phyloP scores from a whole-genome alignment of 2,797 vertebrate species.

The Bovichtus diacanthus region DNA sequence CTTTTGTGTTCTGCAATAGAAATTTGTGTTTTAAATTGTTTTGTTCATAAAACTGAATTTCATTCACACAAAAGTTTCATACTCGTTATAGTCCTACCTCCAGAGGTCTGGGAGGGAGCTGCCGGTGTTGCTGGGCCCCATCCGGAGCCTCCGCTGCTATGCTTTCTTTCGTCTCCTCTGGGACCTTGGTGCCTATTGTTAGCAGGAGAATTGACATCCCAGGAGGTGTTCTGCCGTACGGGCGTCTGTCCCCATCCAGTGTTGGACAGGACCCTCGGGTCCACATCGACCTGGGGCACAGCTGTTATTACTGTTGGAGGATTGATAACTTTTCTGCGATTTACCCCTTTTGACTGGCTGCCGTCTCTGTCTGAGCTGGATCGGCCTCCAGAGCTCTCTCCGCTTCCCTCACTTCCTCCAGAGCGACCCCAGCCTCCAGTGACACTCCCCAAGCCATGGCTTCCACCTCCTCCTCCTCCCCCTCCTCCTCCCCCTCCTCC shows the following conservation, averaged over 20 bases:
- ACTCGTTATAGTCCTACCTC: conserved; percentile 69
- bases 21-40: background rate
- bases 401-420: conserved; percentile 90
- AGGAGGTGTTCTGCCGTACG: conserved; percentile 95
- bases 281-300: conserved; percentile 88
- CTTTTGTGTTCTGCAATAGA: background rate
- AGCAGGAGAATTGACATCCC: conserved; percentile 88
- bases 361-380: conserved; percentile 84
- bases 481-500: conserved; percentile 79
- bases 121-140: conserved; percentile 84
- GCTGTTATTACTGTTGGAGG: conserved; percentile 81
- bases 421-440: conserved; percentile 85
- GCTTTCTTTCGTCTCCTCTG: conserved; percentile 86
- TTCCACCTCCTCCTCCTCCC: conserved; percentile 79
- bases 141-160: conserved; percentile 89
- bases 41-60: background rate
- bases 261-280: conserved; percentile 97
- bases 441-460: conserved; percentile 63
- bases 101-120: conserved; percentile 88
- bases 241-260: conserved; percentile 98
- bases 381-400: conserved; percentile 89
- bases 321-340: conserved; percentile 86
- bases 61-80: background rate
- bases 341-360: conserved; percentile 77
- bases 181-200: conserved; percentile 74